Evolutionary conservation across 2,113 vertebrate species (phyloP).

Genomic region (Ploceus nigricollis): DNA sequence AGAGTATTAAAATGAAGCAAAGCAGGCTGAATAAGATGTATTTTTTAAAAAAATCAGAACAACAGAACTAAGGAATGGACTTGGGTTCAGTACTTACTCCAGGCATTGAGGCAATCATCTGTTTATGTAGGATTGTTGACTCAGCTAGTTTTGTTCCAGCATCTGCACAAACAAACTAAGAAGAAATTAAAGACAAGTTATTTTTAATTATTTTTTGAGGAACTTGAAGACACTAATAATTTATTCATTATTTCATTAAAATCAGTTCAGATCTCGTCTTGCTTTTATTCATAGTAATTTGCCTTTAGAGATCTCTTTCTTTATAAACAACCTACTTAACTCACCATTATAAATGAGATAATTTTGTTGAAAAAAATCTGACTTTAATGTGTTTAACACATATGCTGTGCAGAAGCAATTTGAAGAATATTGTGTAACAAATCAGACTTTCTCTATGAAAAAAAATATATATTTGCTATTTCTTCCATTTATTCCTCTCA

Average conservation of each 20-base stretch:
- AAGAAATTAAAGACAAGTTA: constrained; percentile 62
- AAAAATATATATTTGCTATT: not conserved
- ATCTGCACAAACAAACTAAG: constrained; percentile 96
- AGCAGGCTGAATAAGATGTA: not conserved
- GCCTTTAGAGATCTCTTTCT: not conserved
- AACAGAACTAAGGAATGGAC: not conserved
- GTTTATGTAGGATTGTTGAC: constrained; percentile 96
- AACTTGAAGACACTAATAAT: constrained; percentile 18
- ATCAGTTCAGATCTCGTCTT: constrained; percentile 1
- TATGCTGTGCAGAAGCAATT: not conserved
- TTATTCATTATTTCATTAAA: constrained; percentile 50
- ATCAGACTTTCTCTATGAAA: not conserved
- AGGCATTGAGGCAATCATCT: constrained; percentile 93
- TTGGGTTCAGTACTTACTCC: constrained; percentile 81
- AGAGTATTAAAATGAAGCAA: not conserved
- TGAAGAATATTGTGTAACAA: not conserved
- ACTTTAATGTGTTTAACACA: not conserved
- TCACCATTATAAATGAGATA: not conserved
- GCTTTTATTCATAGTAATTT: constrained; percentile 10
- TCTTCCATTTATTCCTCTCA: not conserved
- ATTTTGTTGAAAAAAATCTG: not conserved
- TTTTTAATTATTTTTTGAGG: constrained; percentile 42
- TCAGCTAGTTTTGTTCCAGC: constrained; percentile 93
- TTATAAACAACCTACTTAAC: not conserved
- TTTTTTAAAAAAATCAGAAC: not conserved